Conservation (phyloP, 2,113 vertebrate species). For the Elgaria multicarinata region DNA sequence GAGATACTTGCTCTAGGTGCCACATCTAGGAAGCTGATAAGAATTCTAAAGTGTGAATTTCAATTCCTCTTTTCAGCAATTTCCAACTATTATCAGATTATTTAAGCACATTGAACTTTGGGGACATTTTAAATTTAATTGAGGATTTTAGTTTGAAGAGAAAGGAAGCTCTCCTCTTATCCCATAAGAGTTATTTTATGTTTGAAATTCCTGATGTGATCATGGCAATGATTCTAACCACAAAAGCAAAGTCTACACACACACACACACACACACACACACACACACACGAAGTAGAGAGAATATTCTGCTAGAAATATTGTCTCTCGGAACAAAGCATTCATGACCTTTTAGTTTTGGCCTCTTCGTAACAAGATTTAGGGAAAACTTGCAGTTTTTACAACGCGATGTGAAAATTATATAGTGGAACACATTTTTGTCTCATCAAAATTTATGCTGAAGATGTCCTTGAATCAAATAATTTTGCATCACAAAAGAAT, state of each 20-base stretch:
- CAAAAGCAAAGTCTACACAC: background rate
- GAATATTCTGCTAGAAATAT: constrained; percentile 41
- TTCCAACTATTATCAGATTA: background rate
- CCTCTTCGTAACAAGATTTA: constrained; percentile 41
- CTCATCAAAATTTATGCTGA: constrained; percentile 27
- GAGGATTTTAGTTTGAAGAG: background rate
- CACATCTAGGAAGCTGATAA: constrained; percentile 6
- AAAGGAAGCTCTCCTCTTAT: background rate
- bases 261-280: background rate
- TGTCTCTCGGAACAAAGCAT: constrained; percentile 30
- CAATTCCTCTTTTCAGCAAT: constrained; percentile 3
- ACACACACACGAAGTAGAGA: constrained; percentile 12
- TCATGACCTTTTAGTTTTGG: constrained; percentile 29
- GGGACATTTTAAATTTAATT: constrained; percentile 48
- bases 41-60: accelerated
- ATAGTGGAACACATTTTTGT: constrained; percentile 6
- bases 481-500: constrained; percentile 33
- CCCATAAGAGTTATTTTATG: constrained; percentile 39
- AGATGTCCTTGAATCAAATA: constrained; percentile 41
- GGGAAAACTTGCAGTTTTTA: constrained; percentile 38
- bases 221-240: constrained; percentile 24
- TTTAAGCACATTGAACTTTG: constrained; percentile 47
- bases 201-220: constrained; percentile 40
- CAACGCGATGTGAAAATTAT: constrained; percentile 23
- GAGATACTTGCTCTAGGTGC: constrained; percentile 24